Evolutionary conservation across 2,113 vertebrate genomes (phyloP), one percentile per base, ranked within the genome.

Genomic region (Eublepharis macularius): DNA sequence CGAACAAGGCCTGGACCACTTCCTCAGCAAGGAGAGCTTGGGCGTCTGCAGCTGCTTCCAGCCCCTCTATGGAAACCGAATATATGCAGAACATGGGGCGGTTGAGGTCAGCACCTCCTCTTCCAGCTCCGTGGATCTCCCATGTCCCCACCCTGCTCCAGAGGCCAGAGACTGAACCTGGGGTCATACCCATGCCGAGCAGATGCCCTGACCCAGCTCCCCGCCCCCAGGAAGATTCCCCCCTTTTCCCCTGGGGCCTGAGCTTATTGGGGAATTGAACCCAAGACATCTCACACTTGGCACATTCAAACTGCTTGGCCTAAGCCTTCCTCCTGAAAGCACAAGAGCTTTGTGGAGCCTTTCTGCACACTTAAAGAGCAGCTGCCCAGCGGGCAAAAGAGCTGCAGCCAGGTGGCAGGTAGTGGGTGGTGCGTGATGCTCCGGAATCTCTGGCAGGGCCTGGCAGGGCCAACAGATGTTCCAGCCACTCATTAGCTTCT

Each of bases 381-480:
- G 49, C 32, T 24, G 77, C 26, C 54, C 41, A 16, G 9, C 9
- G 12, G 60, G 60, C 26, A 3, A 2, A 36, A 36, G 47, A 81
- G 54, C 36, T 2, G 6, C 21, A 34, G 77, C 54, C 24, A 34
- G 72, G 41, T 43, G 80, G 85, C 80, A 82, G 80, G 74, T 45
- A 24, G 74, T 3, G 12, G 79, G 8, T 0, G 17, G 43, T 10
- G 29, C 19, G 26, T 24, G 78, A 2, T 36, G 79, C 63, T 36
- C 79, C 54, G 79, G 80, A 60, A 82, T 86, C 86, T 69, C 26
- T 34, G 47, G 74, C 63, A 60, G 72, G 54, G 2, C 68, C 70
- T 73, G 54, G 51, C 83, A 75, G 84, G 70, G 34, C 77, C 43
- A 75, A 12, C 85, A 87, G 85, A 60, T 82, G 85, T 69, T 84